Base-by-base conservation (phyloP, 2,113 vertebrate genomes). In the Cettia cetti region DNA sequence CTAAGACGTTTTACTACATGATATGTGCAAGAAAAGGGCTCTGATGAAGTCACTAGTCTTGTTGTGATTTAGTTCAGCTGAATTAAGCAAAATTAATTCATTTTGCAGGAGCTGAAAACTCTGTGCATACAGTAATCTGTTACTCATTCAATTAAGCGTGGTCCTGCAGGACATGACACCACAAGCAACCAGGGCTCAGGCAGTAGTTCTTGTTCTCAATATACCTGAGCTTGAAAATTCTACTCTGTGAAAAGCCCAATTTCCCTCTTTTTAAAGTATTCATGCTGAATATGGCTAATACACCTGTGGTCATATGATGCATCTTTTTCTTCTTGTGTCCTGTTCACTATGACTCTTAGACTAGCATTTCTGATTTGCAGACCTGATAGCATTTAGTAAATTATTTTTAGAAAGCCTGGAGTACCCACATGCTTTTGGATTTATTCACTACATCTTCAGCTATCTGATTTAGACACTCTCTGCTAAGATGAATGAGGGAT, bases 1-100 rank as follows among this genome's bases (percentile, higher is more conserved):
- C 4, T 80, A 33, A 66, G 19, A n/a, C 0, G 0, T 26, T 64
- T 57, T 59, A 33, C 16, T 17, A 22, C 3, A 13, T 1, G 0
- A 30, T 24, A 50, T 3, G 4, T 39, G 33, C 18, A 40, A 50
- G 31, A 50, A 80, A 59, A 65, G 16, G 3, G 6, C 6, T 87
- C 6, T 78, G 24, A 17, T 59, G 27, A 74, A 50, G 23, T 35
- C 47, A 44, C 3, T 45, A 49, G 40, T 13, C 30, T 52, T 68
- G 6, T 5, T 7, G 9, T 35, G 28, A 63, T 45, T 77, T 42
- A 59, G 26, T 50, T 31, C 11, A 91, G 11, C 15, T 35, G 24
- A 86, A 77, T 28, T 65, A 59, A 86, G 33, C 15, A 53, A 37
- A 83, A 63, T 11, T 22, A 19, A 17, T 9, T 35, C 5, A 27